Percentiles rank a stretch among this genome's conserved stretches.
Conservation (phyloP, 2,113 vertebrate genomes). For the Fulmarus glacialis region DNA sequence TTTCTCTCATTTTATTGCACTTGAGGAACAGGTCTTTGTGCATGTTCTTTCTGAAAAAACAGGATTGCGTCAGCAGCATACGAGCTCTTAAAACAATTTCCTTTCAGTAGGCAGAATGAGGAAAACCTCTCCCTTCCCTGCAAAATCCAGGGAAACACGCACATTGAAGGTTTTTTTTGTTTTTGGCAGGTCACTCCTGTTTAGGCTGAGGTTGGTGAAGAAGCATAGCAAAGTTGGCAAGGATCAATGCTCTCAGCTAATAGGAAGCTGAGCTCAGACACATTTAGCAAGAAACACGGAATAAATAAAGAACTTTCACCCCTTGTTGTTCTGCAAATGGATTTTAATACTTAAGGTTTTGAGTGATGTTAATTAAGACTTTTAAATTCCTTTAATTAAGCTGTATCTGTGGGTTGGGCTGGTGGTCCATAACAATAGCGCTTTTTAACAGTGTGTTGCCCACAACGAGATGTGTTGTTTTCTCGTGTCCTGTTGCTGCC, state of each 20-base stretch:
- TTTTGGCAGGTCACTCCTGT: not conserved
- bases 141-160: not conserved
- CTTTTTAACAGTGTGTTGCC: not conserved
- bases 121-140: not conserved
- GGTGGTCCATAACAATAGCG: not conserved
- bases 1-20: not conserved
- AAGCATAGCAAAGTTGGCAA: not conserved
- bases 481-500: not conserved
- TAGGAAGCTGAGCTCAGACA: not conserved
- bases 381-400: not conserved
- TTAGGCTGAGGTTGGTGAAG: not conserved
- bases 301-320: not conserved
- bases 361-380: not conserved
- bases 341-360: not conserved
- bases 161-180: not conserved
- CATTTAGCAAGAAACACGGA: not conserved
- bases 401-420: not conserved
- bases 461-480: not conserved
- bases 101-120: not conserved
- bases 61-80: not conserved
- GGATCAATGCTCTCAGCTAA: not conserved
- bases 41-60: not conserved
- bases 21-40: not conserved
- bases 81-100: not conserved
- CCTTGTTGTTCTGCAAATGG: not conserved